Evolutionary conservation across 2,888 invertebrate genomes (phyloP).

Genomic region (Sthenelais limicola): DNA sequence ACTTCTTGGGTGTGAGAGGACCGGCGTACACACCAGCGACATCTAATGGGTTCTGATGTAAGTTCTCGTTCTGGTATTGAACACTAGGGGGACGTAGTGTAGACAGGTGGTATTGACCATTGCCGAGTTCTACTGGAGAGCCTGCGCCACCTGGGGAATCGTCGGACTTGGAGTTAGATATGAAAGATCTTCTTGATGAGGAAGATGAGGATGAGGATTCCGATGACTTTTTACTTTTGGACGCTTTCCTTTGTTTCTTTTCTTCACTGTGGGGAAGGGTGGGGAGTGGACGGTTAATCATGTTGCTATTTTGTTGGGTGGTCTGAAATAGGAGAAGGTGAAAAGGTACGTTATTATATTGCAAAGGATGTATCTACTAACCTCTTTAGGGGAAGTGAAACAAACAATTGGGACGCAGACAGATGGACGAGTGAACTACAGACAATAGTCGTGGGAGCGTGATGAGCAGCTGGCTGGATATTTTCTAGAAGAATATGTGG

Average conservation of each 20-base stretch:
- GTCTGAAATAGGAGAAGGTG: background rate
- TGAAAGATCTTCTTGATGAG: conserved; percentile 16
- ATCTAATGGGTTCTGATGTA: conserved; percentile 52
- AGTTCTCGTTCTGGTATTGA: conserved; percentile 59
- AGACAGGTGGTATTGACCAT: background rate
- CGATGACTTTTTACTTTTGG: conserved; percentile 16
- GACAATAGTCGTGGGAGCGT: too few relatives aligned
- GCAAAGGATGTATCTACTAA: too few relatives aligned
- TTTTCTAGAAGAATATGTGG: too few relatives aligned
- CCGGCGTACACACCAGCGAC: conserved; percentile 22
- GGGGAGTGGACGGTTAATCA: conserved; percentile 65
- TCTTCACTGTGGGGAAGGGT: conserved; percentile 53
- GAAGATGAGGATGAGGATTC: too few relatives aligned
- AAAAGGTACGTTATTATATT: too few relatives aligned
- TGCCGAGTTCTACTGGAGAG: conserved; percentile 3
- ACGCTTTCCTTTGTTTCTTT: conserved; percentile 17
- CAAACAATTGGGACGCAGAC: too few relatives aligned
- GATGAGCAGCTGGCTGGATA: too few relatives aligned
- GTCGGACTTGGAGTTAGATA: background rate
- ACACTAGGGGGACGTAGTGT: conserved; percentile 26
- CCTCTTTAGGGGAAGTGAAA: too few relatives aligned
- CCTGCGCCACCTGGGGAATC: background rate
- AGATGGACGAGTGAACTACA: too few relatives aligned
- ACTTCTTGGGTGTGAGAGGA: conserved; percentile 26
- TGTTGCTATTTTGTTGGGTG: conserved; percentile 45